These are phyloP conservation scores for Amyelois transitella DNA, from an alignment of 1,140 invertebrate species.

Conservation along the genomic window DNA sequence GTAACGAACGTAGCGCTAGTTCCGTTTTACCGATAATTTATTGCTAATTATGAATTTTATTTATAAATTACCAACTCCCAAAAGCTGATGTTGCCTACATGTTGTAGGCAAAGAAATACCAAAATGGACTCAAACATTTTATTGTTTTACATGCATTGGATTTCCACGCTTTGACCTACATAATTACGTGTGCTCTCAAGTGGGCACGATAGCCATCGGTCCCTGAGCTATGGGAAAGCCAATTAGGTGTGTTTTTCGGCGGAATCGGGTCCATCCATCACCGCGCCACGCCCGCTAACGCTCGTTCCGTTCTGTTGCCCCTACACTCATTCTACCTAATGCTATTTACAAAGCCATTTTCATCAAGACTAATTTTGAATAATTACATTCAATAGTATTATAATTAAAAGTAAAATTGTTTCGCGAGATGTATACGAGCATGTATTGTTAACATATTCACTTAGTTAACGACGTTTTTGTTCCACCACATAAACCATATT, in stretches of 20 bases:
- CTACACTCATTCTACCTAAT: background rate
- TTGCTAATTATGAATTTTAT: slow-evolving; percentile 34
- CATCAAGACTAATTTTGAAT: background rate
- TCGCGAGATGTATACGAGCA: background rate
- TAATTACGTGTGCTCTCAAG: slow-evolving; percentile 9
- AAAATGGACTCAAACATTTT: background rate
- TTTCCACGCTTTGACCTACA: slow-evolving; percentile 15
- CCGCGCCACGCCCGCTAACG: slow-evolving; percentile 41
- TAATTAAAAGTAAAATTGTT: background rate
- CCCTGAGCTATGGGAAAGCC: slow-evolving; percentile 46
- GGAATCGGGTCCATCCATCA: slow-evolving; percentile 52
- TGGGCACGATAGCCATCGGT: slow-evolving; percentile 20
- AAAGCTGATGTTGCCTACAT: background rate
- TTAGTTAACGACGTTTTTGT: background rate
- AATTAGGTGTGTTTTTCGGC: slow-evolving; percentile 58
- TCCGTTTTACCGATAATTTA: slow-evolving; percentile 31
- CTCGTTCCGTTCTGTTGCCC: slow-evolving; percentile 34
- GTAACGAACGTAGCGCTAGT: slow-evolving; percentile 29
- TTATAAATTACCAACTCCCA: slow-evolving; percentile 18
- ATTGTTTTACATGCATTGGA: background rate
- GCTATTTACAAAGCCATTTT: background rate
- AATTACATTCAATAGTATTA: background rate
- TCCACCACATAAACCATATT: background rate
- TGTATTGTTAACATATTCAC: background rate
- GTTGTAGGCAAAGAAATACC: background rate